These are phyloP conservation scores for Solenopsis fugax DNA, from an alignment of 1,140 invertebrate genomes.

Conservation along the genomic window DNA sequence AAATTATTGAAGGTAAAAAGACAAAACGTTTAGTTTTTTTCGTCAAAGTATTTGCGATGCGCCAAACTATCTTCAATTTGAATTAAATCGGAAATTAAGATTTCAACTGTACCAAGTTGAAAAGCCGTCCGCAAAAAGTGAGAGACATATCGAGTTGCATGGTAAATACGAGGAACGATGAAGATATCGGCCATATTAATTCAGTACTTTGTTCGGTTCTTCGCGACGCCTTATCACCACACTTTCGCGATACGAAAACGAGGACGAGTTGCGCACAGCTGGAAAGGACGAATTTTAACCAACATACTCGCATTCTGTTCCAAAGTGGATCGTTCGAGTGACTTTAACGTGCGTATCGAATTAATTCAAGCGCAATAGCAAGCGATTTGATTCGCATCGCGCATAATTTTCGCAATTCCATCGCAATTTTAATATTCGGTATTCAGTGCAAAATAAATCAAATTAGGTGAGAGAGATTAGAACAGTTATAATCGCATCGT, in stretches of 20 bases:
- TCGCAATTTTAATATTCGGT: constrained; percentile 9
- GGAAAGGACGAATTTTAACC: constrained; percentile 54
- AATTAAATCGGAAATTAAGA: not conserved
- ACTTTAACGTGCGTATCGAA: constrained; percentile 43
- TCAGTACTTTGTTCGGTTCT: constrained; percentile 35
- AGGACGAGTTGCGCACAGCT: constrained; percentile 16
- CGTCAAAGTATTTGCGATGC: not conserved
- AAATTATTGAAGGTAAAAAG: not conserved
- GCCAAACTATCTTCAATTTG: not conserved
- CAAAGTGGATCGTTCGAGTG: constrained; percentile 23
- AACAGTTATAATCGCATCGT: not conserved
- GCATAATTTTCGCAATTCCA: constrained; percentile 28
- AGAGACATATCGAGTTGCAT: constrained; percentile 8
- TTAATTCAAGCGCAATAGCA: constrained; percentile 49
- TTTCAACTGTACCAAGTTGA: not conserved
- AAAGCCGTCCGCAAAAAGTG: not conserved
- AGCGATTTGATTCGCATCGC: constrained; percentile 26
- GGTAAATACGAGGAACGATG: constrained; percentile 24
- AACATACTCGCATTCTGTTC: not conserved
- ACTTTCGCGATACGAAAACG: constrained; percentile 36
- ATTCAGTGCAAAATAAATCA: constrained; percentile 8
- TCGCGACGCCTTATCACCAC: constrained; percentile 17
- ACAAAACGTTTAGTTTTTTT: not conserved
- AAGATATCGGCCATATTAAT: constrained; percentile 55
- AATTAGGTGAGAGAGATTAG: constrained; percentile 12